Evolutionary conservation across 2,113 vertebrate species (phyloP).

Genomic region (Poicephalus gulielmi): DNA sequence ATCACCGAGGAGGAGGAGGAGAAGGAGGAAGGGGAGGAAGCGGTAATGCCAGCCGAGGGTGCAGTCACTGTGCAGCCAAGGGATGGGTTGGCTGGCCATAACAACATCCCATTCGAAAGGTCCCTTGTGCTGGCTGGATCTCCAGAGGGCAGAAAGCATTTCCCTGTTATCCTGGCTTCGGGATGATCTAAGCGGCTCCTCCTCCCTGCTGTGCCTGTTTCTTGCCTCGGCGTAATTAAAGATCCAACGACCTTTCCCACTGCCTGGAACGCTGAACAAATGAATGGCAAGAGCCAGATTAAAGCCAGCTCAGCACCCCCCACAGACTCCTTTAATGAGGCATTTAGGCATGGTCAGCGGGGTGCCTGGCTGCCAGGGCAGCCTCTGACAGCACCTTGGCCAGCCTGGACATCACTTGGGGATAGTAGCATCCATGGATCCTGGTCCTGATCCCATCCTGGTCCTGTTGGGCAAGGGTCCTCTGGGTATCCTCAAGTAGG

Average conservation of each 20-base stretch:
- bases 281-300: neutral
- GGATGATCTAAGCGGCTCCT: neutral
- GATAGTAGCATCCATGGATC: rapidly evolving
- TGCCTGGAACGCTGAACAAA: slow-evolving; percentile 5
- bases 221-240: slow-evolving; percentile 16
- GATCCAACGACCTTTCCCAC: neutral
- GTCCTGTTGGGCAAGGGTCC: neutral
- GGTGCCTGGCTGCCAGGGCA: neutral
- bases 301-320: neutral
- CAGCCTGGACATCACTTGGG: rapidly evolving
- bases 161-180: neutral
- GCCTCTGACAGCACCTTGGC: neutral
- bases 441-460: no score
- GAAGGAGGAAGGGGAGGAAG: neutral
- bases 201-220: neutral
- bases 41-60: rapidly evolving
- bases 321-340: slow-evolving; percentile 23
- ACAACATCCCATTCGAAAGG: rapidly evolving
- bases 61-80: neutral
- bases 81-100: neutral
- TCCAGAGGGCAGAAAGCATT: neutral
- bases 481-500: neutral
- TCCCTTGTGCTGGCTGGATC: neutral
- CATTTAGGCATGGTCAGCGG: neutral
- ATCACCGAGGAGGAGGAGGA: rapidly evolving